Percentiles rank a stretch among this genome's conserved stretches.
Evolutionary conservation across 2,888 invertebrate genomes (phyloP).

Genomic region (Nemoura dubitans): DNA sequence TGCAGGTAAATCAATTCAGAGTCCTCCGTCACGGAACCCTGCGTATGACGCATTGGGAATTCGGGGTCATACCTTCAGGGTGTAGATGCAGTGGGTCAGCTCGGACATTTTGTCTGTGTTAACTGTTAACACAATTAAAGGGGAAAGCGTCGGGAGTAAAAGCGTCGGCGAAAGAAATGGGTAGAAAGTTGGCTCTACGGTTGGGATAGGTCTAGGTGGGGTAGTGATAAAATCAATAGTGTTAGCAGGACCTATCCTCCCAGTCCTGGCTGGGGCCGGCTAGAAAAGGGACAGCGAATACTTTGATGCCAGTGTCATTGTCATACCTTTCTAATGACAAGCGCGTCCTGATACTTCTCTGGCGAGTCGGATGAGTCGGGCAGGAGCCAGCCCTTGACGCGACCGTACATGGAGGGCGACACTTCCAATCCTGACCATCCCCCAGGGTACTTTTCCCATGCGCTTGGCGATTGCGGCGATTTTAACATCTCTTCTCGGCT

Average conservation of each 20-base stretch:
- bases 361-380: slow-evolving; percentile 46
- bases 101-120: too few species aligned
- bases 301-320: not conserved
- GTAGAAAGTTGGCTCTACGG: too few species aligned
- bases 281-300: not conserved
- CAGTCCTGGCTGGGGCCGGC: not conserved
- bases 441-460: slow-evolving; percentile 30
- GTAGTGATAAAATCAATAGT: not conserved
- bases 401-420: slow-evolving; percentile 49
- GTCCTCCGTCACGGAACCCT: too few species aligned
- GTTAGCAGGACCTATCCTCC: too few species aligned
- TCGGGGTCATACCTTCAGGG: too few species aligned
- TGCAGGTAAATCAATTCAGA: too few species aligned
- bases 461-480: slow-evolving; percentile 9
- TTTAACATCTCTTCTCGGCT: slow-evolving; percentile 13
- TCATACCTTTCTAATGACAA: slow-evolving; percentile 47
- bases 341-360: slow-evolving; percentile 46
- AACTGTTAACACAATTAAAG: not conserved
- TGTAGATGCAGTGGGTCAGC: too few species aligned
- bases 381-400: slow-evolving; percentile 49
- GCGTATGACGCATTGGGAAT: too few species aligned
- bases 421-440: slow-evolving; percentile 41
- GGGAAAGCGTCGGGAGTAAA: not conserved
- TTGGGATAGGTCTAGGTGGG: not conserved
- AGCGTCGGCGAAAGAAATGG: not conserved